A percentile compares a stretch with the other conserved stretches of the same genome.
phyloP scores from a whole-genome alignment of 2,888 invertebrate genomes.

The Eristalinus sepulchralis region DNA sequence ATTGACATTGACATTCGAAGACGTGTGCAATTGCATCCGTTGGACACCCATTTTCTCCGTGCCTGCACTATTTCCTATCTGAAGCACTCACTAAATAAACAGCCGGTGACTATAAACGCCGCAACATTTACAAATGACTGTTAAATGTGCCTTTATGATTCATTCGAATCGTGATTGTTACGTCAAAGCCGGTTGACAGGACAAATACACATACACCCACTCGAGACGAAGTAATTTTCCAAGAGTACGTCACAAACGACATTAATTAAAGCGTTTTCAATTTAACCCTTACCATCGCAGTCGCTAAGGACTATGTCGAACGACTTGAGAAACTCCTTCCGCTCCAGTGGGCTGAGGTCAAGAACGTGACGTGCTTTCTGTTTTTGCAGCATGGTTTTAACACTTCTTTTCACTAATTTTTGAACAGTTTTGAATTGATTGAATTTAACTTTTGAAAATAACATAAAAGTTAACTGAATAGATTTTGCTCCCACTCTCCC shows the following conservation, averaged over 20 bases:
- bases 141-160: not conserved
- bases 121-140: not conserved
- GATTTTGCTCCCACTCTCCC: not conserved
- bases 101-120: not conserved
- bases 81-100: not conserved
- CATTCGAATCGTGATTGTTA: not conserved
- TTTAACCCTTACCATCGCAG: slow-evolving; percentile 82
- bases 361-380: slow-evolving; percentile 75
- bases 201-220: not conserved
- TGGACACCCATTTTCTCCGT: not conserved
- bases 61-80: not conserved
- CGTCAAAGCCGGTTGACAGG: not conserved
- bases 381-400: slow-evolving; percentile 46
- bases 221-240: not conserved
- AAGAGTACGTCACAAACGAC: not conserved
- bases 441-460: not conserved
- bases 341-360: slow-evolving; percentile 75
- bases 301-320: slow-evolving; percentile 83
- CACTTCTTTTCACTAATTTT: not conserved
- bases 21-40: not conserved
- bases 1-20: slow-evolving; percentile 38
- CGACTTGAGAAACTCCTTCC: slow-evolving; percentile 80
- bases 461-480: not conserved
- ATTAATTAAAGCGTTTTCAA: not conserved
- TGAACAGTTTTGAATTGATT: not conserved